Evolutionary conservation across 2,113 vertebrate genomes (phyloP).

Genomic region (Panurus biarmicus): DNA sequence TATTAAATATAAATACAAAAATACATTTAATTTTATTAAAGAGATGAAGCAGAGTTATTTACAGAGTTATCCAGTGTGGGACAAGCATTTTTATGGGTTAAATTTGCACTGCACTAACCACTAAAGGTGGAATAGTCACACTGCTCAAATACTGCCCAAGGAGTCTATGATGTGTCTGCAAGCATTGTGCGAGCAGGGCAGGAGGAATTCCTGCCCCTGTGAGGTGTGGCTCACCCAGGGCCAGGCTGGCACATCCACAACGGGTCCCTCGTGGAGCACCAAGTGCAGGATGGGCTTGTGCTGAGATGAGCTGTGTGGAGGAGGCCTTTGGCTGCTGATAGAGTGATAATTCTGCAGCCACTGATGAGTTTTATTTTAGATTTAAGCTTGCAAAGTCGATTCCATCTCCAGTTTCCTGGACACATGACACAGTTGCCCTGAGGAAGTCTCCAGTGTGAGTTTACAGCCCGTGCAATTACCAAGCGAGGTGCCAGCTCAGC

Average conservation of each 20-base stretch:
- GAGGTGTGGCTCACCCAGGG: neutral
- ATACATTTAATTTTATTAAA: neutral
- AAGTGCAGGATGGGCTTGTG: neutral
- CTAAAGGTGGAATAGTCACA: neutral
- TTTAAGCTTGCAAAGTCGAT: neutral
- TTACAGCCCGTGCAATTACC: neutral
- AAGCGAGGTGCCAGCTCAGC: neutral
- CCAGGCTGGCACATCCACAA: neutral
- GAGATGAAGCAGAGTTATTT: rapidly evolving
- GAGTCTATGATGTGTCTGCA: neutral
- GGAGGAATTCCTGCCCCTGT: neutral
- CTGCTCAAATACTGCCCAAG: neutral
- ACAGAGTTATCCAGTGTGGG: neutral
- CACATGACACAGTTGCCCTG: neutral
- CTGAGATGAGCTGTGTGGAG: neutral
- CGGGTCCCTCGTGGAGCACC: rapidly evolving
- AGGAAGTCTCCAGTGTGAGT: neutral
- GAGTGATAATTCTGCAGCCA: neutral
- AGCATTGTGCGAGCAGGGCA: neutral
- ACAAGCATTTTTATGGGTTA: neutral
- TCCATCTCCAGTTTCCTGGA: neutral
- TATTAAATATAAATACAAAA: neutral
- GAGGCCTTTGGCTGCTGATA: neutral
- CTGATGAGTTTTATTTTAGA: neutral
- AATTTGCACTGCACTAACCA: neutral